Evolutionary conservation across 2,888 invertebrate species (phyloP).

Genomic region (Rhimphoctona megacephalus): DNA sequence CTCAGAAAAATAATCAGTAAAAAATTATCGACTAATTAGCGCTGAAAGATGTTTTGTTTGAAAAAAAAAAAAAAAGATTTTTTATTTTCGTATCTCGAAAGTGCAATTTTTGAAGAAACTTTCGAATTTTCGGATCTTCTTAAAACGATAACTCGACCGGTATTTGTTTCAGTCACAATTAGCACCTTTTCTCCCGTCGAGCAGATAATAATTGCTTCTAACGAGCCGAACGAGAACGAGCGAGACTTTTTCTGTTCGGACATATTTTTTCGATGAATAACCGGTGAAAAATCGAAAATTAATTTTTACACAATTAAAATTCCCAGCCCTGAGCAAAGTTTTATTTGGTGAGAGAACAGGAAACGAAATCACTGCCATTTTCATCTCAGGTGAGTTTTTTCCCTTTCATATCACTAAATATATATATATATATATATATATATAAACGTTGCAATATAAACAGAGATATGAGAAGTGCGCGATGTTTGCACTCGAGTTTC

Average conservation of each 20-base stretch:
- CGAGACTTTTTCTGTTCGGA: not conserved
- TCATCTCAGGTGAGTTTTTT: conserved; percentile 15
- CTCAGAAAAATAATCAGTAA: not conserved
- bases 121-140: conserved; percentile 29
- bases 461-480: conserved; percentile 53
- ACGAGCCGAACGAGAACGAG: conserved; percentile 59
- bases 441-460: conserved; percentile 50
- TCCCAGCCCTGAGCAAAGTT: too few relatives aligned
- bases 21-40: too few relatives aligned
- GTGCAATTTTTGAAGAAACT: conserved; percentile 28
- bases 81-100: not conserved
- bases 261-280: not conserved
- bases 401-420: conserved; percentile 13
- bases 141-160: conserved; percentile 7
- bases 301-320: not conserved
- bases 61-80: not conserved
- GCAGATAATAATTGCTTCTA: conserved; percentile 70
- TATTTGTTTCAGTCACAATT: conserved; percentile 66
- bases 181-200: conserved; percentile 70
- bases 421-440: conserved; percentile 3
- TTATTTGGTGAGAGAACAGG: not conserved
- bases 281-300: not conserved
- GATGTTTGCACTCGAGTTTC: conserved; percentile 55
- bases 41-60: not conserved
- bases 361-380: conserved; percentile 43